These are phyloP conservation scores for Hyperoplus immaculatus DNA, from an alignment of 2,797 vertebrate species.

Conservation along the genomic window DNA sequence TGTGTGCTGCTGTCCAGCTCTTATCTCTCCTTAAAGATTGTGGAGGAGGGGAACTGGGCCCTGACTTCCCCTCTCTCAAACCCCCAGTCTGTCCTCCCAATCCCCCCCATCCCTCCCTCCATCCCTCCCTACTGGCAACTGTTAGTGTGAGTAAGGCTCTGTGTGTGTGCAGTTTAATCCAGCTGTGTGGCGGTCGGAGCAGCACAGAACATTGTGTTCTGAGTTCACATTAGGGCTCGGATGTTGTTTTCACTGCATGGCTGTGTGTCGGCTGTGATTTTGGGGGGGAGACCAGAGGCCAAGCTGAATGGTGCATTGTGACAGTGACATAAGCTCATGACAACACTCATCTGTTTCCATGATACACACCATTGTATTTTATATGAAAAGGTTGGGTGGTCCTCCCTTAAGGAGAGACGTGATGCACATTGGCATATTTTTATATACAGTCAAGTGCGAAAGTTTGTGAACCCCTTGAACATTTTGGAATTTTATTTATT, in stretches of 20 bases:
- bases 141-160: constrained; percentile 62
- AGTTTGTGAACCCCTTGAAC: too few relatives aligned
- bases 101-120: constrained; percentile 53
- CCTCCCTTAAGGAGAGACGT: too few relatives aligned
- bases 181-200: constrained; percentile 70
- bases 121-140: constrained; percentile 73
- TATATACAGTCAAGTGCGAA: too few relatives aligned
- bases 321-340: constrained; percentile 56
- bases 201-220: constrained; percentile 80
- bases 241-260: constrained; percentile 57
- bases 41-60: constrained; percentile 40
- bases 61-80: constrained; percentile 37
- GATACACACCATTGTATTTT: too few relatives aligned
- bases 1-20: constrained; percentile 20
- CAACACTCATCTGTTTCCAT: constrained; percentile 39
- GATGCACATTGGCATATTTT: too few relatives aligned
- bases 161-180: constrained; percentile 62
- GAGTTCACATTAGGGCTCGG: constrained; percentile 66
- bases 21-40: constrained; percentile 60
- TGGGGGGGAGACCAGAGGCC: constrained; percentile 41
- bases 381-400: too few relatives aligned
- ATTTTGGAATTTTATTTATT: too few relatives aligned
- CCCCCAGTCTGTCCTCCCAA: constrained; percentile 51
- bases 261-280: constrained; percentile 50
- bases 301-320: constrained; percentile 70